Evolutionary conservation across 2,113 vertebrate species (phyloP).

Genomic region (Albula glossodonta): DNA sequence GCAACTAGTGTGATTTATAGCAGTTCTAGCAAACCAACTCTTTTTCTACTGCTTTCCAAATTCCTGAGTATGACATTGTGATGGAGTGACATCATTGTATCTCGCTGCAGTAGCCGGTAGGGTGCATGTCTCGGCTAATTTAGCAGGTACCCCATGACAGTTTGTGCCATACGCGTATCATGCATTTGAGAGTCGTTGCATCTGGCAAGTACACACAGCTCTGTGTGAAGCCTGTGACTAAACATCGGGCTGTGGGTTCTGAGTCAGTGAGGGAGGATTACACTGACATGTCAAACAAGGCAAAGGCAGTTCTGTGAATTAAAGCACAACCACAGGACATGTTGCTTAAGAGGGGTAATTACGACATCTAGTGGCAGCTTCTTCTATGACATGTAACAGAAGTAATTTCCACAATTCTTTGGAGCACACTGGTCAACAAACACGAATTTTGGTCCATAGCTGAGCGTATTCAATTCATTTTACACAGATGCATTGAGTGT

Average conservation of each 20-base stretch:
- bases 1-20: neutral
- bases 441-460: too few species aligned
- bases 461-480: too few species aligned
- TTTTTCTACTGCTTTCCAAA: neutral
- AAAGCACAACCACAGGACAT: neutral
- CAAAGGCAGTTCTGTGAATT: neutral
- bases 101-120: neutral
- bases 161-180: neutral
- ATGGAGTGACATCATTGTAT: neutral
- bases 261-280: neutral
- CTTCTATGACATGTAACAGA: neutral
- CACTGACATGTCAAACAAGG: neutral
- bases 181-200: neutral
- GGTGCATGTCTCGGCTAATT: too few species aligned
- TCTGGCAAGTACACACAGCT: neutral
- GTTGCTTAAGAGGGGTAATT: neutral
- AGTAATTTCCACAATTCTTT: too few species aligned
- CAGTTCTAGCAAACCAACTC: neutral
- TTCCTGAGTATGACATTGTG: neutral
- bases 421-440: too few species aligned
- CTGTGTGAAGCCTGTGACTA: neutral
- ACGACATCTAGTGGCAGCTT: constrained; percentile 3
- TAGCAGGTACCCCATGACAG: neutral
- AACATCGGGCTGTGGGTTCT: neutral
- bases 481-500: too few species aligned